These are phyloP conservation scores for Platycheirus albimanus DNA, from an alignment of 2,888 invertebrate species.

Conservation along the genomic window DNA sequence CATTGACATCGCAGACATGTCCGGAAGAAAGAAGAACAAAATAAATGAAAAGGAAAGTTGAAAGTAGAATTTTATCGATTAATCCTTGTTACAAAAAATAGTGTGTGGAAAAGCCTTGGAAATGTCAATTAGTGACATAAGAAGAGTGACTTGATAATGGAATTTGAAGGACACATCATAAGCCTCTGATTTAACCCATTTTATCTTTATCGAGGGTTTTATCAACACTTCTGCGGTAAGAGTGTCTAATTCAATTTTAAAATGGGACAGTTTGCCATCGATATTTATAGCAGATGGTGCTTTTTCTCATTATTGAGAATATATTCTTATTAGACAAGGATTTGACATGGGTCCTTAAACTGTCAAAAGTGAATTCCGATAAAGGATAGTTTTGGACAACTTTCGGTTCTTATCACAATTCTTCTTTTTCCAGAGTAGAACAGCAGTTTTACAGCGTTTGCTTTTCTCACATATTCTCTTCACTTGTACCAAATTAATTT, in stretches of 20 bases:
- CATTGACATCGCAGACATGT: conserved; percentile 46
- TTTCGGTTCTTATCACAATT: too few relatives aligned
- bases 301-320: too few relatives aligned
- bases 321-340: too few relatives aligned
- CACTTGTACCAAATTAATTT: too few relatives aligned
- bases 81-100: conserved; percentile 21
- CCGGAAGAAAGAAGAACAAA: conserved; percentile 37
- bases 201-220: conserved; percentile 24
- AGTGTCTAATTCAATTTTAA: background rate
- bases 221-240: conserved; percentile 22
- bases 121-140: conserved; percentile 52
- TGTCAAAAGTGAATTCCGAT: too few relatives aligned
- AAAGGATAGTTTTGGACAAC: too few relatives aligned
- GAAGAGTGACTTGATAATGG: conserved; percentile 50
- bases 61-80: conserved; percentile 66
- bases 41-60: conserved; percentile 60
- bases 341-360: too few relatives aligned
- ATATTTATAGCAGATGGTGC: too few relatives aligned
- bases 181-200: conserved; percentile 46
- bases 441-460: too few relatives aligned
- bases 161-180: conserved; percentile 54
- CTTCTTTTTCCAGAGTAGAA: too few relatives aligned
- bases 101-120: conserved; percentile 56
- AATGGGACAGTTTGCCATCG: too few relatives aligned
- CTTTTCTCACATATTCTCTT: too few relatives aligned